These are phyloP conservation scores for Rhopalosiphum maidis DNA, from an alignment of 1,140 invertebrate genomes.

Conservation along the genomic window DNA sequence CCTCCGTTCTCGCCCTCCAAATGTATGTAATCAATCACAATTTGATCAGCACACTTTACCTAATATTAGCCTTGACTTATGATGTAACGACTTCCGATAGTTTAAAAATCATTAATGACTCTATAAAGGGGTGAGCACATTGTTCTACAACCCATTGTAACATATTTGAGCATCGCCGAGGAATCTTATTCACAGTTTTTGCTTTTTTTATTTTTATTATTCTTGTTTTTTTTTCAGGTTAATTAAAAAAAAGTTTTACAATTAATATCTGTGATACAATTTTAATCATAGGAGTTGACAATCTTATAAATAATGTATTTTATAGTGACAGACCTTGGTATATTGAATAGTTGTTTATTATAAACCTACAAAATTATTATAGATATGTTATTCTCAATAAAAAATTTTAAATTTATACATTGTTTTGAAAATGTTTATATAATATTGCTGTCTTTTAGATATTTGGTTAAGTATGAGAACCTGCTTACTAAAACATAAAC, in stretches of 20 bases:
- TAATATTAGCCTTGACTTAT: slow-evolving; percentile 49
- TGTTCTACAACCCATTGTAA: slow-evolving; percentile 43
- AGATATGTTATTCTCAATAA: background rate
- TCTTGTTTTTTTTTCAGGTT: background rate
- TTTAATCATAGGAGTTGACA: background rate
- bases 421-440: background rate
- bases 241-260: background rate
- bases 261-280: slow-evolving; percentile 4
- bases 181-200: background rate
- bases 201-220: background rate
- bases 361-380: background rate
- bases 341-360: background rate
- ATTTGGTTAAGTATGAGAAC: background rate
- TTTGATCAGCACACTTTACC: slow-evolving; percentile 48
- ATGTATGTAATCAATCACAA: slow-evolving; percentile 39
- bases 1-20: slow-evolving; percentile 7
- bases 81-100: slow-evolving; percentile 44
- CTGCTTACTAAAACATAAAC: background rate
- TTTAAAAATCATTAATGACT: slow-evolving; percentile 53
- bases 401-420: background rate
- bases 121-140: slow-evolving; percentile 37
- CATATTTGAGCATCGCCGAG: background rate
- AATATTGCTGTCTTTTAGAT: background rate
- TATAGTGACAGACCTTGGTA: background rate
- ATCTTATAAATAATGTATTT: background rate